A percentile compares a stretch with the other conserved stretches of the same genome.
Conservation (phyloP, 2,888 invertebrate genomes). For the Malthinus flaveolus region DNA sequence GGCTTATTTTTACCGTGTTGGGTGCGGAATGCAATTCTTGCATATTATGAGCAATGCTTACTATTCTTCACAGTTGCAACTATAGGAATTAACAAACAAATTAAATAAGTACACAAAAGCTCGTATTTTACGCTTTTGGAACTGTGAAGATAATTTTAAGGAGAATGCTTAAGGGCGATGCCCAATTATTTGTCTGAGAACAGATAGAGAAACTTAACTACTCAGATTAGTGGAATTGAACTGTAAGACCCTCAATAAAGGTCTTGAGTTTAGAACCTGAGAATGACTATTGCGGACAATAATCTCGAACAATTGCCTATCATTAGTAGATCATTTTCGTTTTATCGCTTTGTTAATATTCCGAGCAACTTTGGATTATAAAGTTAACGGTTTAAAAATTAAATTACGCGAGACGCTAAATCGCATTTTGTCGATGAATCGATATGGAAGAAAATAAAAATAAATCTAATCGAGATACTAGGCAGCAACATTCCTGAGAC, state of each 20-base stretch:
- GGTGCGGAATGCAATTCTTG: not conserved
- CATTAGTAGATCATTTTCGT: conserved; percentile 23
- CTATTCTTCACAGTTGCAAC: not conserved
- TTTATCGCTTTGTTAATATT: too few relatives aligned
- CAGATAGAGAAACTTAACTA: conserved; percentile 34
- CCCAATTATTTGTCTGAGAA: conserved; percentile 30
- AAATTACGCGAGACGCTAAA: too few relatives aligned
- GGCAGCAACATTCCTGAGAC: conserved; percentile 29
- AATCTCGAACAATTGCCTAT: conserved; percentile 21
- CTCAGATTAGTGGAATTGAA: conserved; percentile 31
- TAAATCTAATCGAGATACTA: conserved; percentile 10
- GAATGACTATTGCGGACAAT: conserved; percentile 35
- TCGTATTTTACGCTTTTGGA: conserved; percentile 3
- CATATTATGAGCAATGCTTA: not conserved
- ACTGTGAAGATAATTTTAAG: conserved; percentile 16
- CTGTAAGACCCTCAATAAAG: conserved; percentile 30
- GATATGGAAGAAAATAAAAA: not conserved
- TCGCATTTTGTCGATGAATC: not conserved
- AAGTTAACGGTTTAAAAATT: too few relatives aligned
- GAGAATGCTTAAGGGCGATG: conserved; percentile 20
- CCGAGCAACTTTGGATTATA: too few relatives aligned
- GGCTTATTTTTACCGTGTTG: too few relatives aligned
- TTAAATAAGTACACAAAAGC: not conserved
- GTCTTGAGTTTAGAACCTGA: conserved; percentile 35
- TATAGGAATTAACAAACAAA: not conserved